A percentile compares a stretch with the other conserved stretches of the same genome.
phyloP scores from a whole-genome alignment of 2,797 vertebrate species.

The Fistularia commersonii region DNA sequence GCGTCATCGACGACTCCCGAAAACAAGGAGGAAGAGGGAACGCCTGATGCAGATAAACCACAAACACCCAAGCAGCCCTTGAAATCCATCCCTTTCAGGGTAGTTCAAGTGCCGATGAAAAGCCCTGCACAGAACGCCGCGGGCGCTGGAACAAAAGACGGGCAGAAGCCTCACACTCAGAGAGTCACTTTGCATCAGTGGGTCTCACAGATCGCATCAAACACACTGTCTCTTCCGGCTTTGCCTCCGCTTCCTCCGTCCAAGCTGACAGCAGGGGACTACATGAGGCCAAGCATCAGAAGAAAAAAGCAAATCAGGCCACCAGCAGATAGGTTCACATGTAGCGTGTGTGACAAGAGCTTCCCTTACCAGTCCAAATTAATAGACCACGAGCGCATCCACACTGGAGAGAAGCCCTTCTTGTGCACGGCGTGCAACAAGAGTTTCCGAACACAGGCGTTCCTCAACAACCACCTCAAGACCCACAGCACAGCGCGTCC shows the following conservation, averaged over 20 bases:
- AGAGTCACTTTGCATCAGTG: slow-evolving; percentile 77
- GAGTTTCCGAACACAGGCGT: slow-evolving; percentile 73
- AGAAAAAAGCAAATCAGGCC: slow-evolving; percentile 60
- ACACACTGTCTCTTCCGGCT: slow-evolving; percentile 70
- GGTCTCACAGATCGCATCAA: slow-evolving; percentile 77
- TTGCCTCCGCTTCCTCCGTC: slow-evolving; percentile 62
- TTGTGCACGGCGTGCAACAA: slow-evolving; percentile 75
- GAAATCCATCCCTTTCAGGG: slow-evolving; percentile 55
- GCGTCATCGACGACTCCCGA: slow-evolving; percentile 7
- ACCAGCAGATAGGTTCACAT: slow-evolving; percentile 48
- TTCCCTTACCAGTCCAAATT: slow-evolving; percentile 77
- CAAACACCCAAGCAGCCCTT: slow-evolving; percentile 26
- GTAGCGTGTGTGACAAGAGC: slow-evolving; percentile 68
- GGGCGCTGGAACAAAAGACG: slow-evolving; percentile 26
- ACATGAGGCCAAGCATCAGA: slow-evolving; percentile 48
- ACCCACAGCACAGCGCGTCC: slow-evolving; percentile 72
- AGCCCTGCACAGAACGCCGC: slow-evolving; percentile 7
- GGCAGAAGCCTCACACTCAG: slow-evolving; percentile 57
- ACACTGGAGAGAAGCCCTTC: slow-evolving; percentile 75
- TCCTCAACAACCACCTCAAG: slow-evolving; percentile 77
- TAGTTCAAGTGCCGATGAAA: slow-evolving; percentile 45
- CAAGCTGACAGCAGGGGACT: slow-evolving; percentile 13
- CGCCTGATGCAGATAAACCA: slow-evolving; percentile 19
- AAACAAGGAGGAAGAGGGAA: slow-evolving; percentile 2
- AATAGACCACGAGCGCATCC: slow-evolving; percentile 72